Base-by-base conservation (phyloP, 2,797 vertebrate species). In the Scolopax rusticola region DNA sequence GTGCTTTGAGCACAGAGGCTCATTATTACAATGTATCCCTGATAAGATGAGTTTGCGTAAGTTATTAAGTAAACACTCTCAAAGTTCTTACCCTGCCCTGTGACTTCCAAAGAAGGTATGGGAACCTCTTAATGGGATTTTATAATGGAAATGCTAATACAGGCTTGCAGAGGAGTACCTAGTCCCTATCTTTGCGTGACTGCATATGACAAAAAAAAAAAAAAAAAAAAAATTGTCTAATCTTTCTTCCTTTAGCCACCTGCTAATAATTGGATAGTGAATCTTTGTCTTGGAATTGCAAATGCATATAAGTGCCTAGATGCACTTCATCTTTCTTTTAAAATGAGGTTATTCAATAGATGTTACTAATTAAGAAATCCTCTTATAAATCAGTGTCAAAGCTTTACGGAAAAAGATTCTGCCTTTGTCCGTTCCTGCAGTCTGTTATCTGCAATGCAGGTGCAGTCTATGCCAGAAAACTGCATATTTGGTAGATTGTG, bases 381-480 rank as follows among this genome's bases (percentile, higher is more conserved):
- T 30, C 27, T 68, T 71, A 51, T 47, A 70, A 75, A 65, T 87
- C 30, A 57, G 16, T 36, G 32, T 93, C 40, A 83, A 82, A 90
- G 48, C 32, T 41, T 47, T 64, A 59, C 0, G 6, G 40, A 38
- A 84, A 51, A 84, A 74, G 15, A 60, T 69, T 80, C 30, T 70
- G 33, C 33, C 12, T 79, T 73, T 74, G 41, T 63, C 65, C 11
- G 0, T 84, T 95, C 84, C 67, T 92, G 74, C 57, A 76, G 59
- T 79, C 74, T 82, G 27, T 65, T 94, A 53, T 61, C 83, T 96
- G 95, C 84, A 95, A 48, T 84, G 86, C 77, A 82, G 87, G 77
- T 79, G 45, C 48, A 65, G 50, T 45, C 36, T 77, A 16, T 74
- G 80, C 70, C 74, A 79, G 71, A 56, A 30, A 64, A 24, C 38